Evolutionary conservation across 2,113 vertebrate species (phyloP).

Genomic region (Gallinago media): DNA sequence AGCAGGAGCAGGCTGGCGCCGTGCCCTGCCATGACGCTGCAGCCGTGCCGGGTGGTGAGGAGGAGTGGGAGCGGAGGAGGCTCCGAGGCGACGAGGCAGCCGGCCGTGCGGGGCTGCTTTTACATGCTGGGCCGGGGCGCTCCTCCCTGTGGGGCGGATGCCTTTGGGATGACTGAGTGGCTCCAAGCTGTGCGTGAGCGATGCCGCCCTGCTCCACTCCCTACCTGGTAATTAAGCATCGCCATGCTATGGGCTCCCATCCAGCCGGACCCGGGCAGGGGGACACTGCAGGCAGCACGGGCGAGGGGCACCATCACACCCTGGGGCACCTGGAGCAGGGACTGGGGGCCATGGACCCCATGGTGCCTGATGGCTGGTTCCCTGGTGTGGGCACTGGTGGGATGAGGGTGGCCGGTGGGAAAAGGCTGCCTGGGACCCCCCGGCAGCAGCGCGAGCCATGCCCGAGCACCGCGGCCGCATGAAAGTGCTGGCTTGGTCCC

Average conservation of each 20-base stretch:
- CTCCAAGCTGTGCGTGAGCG: conserved; percentile 46
- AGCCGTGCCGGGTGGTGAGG: not conserved
- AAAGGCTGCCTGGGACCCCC: not conserved
- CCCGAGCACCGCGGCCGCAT: accelerated
- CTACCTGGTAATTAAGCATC: conserved; percentile 48
- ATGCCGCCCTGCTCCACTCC: conserved; percentile 38
- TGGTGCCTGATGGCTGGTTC: accelerated
- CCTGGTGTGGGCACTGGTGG: not conserved
- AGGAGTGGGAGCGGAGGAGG: not conserved
- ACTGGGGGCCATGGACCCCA: accelerated
- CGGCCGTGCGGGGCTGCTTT: not conserved
- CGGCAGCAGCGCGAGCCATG: accelerated
- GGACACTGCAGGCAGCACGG: accelerated
- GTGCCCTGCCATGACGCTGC: conserved; percentile 63
- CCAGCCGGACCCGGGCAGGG: not conserved
- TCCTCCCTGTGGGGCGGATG: conserved; percentile 59
- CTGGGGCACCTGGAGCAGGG: accelerated
- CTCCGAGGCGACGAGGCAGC: not conserved
- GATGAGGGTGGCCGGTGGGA: not conserved
- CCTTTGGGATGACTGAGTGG: conserved; percentile 61
- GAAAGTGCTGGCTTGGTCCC: not conserved
- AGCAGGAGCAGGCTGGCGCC: conserved; percentile 65
- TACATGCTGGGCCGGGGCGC: conserved; percentile 18
- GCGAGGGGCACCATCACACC: not conserved
- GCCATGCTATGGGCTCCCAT: not conserved